Evolutionary conservation across 1,140 invertebrate genomes (phyloP), one percentile per base, ranked within the genome.

Genomic region (Formica selysi): DNA sequence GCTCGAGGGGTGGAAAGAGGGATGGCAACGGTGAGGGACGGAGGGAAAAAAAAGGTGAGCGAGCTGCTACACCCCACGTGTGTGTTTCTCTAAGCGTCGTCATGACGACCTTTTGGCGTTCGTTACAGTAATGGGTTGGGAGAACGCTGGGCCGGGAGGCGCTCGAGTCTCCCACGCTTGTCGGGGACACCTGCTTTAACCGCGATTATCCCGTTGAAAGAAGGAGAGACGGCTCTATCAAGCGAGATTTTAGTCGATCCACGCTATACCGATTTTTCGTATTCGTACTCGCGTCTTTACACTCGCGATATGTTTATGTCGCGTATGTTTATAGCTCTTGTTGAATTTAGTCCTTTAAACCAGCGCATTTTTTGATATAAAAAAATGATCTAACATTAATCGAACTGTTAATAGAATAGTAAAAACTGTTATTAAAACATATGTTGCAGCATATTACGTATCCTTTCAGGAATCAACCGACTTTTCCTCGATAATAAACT

Each of bases 121-220:
- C 92, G 90, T 93, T 92, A 92, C 90, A 94, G 92, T 94, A 93
- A 93, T 93, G 88, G 92, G 85, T 93, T 93, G 92, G 86, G 90
- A 91, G 92, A 83, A 61, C 90, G 91, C 3, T 32, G 81, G 76
- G 91, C 90, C 81, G 89, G 89, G 89, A 91, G 91, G 89, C 87
- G 93, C 90, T 89, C 89, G 81, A 91, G 89, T 93, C 93, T 94
- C 94, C 93, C 94, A 94, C 94, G 93, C 93, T 93, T 91, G 93
- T 91, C 91, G 93, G 88, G 91, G 93, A 94, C 93, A 94, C 93
- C 93, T 94, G 93, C 93, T 91, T 91, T 87, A 89, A 91, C 48
- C 48, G 1, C 93, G 92, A 94, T 93, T 93, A 93, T 91, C 85
- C 70, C 85, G 91, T 91, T 85, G 91, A 91, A 93, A 87, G 67